Evolutionary conservation across 2,888 invertebrate genomes (phyloP), one percentile per base, ranked within the genome.

Genomic region (Nymphalis polychloros): DNA sequence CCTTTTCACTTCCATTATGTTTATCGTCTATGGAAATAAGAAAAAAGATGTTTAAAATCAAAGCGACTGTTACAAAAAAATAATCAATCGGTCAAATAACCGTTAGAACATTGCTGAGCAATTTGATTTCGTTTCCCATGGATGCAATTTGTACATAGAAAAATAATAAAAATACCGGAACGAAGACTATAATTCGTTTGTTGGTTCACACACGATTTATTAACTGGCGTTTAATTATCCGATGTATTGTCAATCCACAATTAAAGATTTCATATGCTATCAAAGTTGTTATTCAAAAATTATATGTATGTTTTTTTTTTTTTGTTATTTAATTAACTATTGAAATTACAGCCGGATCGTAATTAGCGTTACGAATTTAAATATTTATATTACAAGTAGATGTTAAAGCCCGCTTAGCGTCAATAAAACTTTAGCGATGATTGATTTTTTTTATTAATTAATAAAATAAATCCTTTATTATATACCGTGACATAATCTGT

Each of bases 11-110:
- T 57, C 62, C 23, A 67, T 16, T 16, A 3, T 19, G 10, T 8
- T 23, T 3, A 60, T 17, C 16, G 49, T 65, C 62, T 61, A 52
- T 64, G 72, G 63, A 17, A 59, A 62, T 57, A 13, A 41, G 41
- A 13, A 63, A 67, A 62, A 83, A 55, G 27, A 27, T n/a, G 53
- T 55, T 83, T 82, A 79, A 82, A 79, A 80, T 77, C 77, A 77
- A 84, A 84, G 84, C 83, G 83, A 83, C 82, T 84, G 83, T 79
- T 84, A 41, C 13, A 41, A 41, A 41, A 85, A 85, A 78, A 82
- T 86, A 88, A 88, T 88, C 85, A 88, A 88, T 85, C 81, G 82
- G 71, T 73, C 76, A 76, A 72, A 70, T 81, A 80, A 78, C 89
- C 87, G 89, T 87, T 89, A 86, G 64, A 69, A 75, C 82, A 86